A percentile compares a stretch with the other conserved stretches of the same genome.
These are phyloP conservation scores for Puma concolor DNA, from an alignment of 2,113 vertebrate species.

Conservation along the genomic window DNA sequence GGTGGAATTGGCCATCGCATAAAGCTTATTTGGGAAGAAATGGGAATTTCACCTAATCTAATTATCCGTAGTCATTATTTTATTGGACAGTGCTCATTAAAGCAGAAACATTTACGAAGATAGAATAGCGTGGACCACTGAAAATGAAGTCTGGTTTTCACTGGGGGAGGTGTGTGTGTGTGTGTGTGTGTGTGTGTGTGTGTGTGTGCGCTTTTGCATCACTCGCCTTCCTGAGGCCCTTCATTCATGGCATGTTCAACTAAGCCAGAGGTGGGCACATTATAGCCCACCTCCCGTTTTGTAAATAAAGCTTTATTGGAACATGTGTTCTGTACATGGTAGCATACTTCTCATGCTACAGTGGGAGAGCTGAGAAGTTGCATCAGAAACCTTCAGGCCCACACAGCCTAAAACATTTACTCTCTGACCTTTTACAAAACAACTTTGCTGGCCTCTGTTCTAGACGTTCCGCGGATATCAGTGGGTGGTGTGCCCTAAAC, in stretches of 20 bases:
- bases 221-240: neutral
- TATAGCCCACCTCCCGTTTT: neutral
- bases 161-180: accelerated
- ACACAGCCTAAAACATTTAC: neutral
- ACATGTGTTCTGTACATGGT: neutral
- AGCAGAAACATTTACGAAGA: neutral
- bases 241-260: neutral
- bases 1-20: neutral
- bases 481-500: neutral
- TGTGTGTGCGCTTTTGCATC: accelerated
- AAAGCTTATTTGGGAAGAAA: slow-evolving; percentile 22
- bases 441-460: neutral
- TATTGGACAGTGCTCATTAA: neutral
- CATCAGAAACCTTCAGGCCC: neutral
- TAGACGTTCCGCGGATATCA: neutral
- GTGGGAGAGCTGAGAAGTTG: neutral
- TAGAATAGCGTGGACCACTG: neutral
- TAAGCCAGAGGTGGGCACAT: neutral
- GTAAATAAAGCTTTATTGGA: slow-evolving; percentile 34
- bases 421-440: neutral
- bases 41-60: neutral
- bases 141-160: neutral
- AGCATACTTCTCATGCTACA: neutral
- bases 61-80: neutral
- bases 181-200: accelerated